Base-by-base conservation (phyloP, 2,113 vertebrate species). In the Pterocles burchelli region DNA sequence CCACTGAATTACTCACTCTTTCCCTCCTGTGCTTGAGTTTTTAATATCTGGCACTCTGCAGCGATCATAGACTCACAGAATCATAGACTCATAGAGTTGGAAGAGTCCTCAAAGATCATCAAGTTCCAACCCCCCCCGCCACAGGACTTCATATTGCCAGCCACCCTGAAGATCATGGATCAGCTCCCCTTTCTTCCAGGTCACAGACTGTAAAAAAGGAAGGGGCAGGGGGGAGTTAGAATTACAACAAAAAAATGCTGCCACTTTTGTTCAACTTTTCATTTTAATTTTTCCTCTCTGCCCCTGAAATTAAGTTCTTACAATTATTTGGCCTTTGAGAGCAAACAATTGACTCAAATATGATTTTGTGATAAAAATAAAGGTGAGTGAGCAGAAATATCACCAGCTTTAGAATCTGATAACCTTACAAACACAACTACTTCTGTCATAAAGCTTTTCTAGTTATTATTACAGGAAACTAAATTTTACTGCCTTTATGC, bases 161-260 rank as follows among this genome's bases (percentile, higher is more conserved):
- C 31, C 67, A 70, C 49, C 15, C 33, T 52, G 11, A 88, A 70
- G 22, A 77, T 41, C 3, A 10, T 31, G 14, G 85, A 72, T 83
- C 74, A 76, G 18, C 1, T 4, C 7, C 8, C 17, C 48, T 59
- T 85, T 59, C 41, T 91, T 31, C 10, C 19, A 93, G 55, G 65
- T 46, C 22, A 49, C 31, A 46, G 13, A 51, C 29, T 41, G 5
- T 36, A n/a, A 63, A 77, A 80, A 28, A 38, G 1, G 5, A 4
- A 0, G 2, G 10, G 8, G 2, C 0, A 5, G 4, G 1, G 3
- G 2, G 5, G 0, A 11, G 7, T 49, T 59, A 34, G 9, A 71
- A 54, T 58, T 49, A 19, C 17, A 72, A 24, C 17, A 61, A 65
- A 73, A 46, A 73, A 62, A 33, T 62, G 49, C 24, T 3, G 7